Percentiles rank a stretch among this genome's conserved stretches.
These are phyloP conservation scores for Epinephelus malabaricus DNA, from an alignment of 2,797 vertebrate species.

Conservation along the genomic window DNA sequence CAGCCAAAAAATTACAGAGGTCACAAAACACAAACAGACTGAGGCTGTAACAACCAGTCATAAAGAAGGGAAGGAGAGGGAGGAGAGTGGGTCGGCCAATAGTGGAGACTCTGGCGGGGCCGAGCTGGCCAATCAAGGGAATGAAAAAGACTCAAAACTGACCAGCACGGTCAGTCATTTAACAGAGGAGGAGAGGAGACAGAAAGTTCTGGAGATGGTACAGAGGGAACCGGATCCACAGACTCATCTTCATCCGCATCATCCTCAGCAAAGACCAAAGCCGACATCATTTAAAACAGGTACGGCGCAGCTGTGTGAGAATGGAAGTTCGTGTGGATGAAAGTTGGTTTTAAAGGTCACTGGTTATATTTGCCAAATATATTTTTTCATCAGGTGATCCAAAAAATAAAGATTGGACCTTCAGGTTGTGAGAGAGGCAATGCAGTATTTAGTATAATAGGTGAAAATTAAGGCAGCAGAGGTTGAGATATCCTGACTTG, in stretches of 20 bases:
- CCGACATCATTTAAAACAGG: conserved; percentile 74
- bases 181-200: conserved; percentile 69
- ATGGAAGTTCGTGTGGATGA: too few species aligned
- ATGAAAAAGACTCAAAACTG: conserved; percentile 63
- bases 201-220: conserved; percentile 70
- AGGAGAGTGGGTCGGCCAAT: conserved; percentile 58
- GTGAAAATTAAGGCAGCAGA: too few species aligned
- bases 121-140: conserved; percentile 57
- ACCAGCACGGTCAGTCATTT: conserved; percentile 44
- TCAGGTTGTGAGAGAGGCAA: background rate
- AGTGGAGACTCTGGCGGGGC: conserved; percentile 45
- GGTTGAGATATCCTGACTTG: too few species aligned
- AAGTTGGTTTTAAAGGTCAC: background rate
- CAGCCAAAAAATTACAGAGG: conserved; percentile 39
- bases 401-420: too few species aligned
- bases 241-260: conserved; percentile 63
- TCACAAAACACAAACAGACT: conserved; percentile 54
- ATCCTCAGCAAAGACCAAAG: conserved; percentile 73
- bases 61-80: conserved; percentile 47
- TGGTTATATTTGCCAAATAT: background rate
- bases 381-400: background rate
- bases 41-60: conserved; percentile 50
- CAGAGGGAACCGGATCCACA: conserved; percentile 65
- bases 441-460: too few species aligned
- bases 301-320: conserved; percentile 35